Conservation (phyloP, 2,888 invertebrate genomes). For the Gastracanthus pulcherrimus region DNA sequence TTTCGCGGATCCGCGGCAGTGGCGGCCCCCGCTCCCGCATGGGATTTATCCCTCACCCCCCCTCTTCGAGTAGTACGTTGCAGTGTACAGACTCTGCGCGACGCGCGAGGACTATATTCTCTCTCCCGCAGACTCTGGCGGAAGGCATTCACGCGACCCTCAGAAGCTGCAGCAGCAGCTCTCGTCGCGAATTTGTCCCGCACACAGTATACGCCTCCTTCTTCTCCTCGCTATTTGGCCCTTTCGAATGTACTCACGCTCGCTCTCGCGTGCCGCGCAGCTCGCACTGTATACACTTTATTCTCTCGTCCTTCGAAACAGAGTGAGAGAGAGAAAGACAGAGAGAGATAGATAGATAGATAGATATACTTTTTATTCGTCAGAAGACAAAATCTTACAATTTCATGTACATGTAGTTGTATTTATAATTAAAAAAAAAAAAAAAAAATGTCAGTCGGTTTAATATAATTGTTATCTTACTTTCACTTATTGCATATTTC, state of each 20-base stretch:
- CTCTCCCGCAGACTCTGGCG: background rate
- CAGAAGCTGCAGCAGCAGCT: too few species aligned
- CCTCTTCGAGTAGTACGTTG: too few species aligned
- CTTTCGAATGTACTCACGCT: conserved; percentile 25
- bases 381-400: too few species aligned
- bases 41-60: conserved; percentile 11
- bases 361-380: too few species aligned
- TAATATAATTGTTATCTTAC: too few species aligned
- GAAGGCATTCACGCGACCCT: background rate
- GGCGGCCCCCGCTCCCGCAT: conserved; percentile 11
- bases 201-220: background rate
- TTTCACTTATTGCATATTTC: too few species aligned
- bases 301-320: background rate
- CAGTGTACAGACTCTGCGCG: background rate
- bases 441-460: too few species aligned
- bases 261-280: background rate
- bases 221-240: background rate
- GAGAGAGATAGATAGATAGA: too few species aligned
- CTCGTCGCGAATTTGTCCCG: background rate
- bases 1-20: conserved; percentile 17
- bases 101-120: background rate
- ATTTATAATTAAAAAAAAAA: too few species aligned
- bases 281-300: conserved; percentile 29
- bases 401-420: too few species aligned
- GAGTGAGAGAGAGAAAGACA: too few species aligned